Evolutionary conservation across 2,888 invertebrate genomes (phyloP).

Genomic region (Callyntrura guangdongensis): DNA sequence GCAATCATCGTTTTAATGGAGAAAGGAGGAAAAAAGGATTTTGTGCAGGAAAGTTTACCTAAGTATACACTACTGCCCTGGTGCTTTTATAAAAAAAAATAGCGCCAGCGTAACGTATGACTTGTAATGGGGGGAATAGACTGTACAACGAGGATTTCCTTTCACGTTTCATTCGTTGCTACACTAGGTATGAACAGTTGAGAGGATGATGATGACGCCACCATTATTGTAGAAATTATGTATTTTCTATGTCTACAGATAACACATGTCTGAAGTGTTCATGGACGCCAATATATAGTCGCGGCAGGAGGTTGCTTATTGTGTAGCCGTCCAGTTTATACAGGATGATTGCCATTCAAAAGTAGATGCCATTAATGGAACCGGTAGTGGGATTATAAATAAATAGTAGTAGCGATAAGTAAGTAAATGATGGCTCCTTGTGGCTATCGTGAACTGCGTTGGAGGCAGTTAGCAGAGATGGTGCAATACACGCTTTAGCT

Average conservation of each 20-base stretch:
- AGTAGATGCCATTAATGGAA: not conserved
- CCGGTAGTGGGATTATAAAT: not conserved
- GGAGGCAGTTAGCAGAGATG: not conserved
- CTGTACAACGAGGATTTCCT: conserved; percentile 49
- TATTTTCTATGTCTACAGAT: not conserved
- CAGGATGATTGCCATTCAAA: conserved; percentile 11
- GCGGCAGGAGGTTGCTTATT: too few species aligned
- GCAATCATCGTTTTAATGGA: conserved; percentile 62
- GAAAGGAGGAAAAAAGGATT: conserved; percentile 34
- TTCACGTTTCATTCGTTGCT: conserved; percentile 64
- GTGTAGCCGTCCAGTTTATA: not conserved
- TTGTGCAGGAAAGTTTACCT: conserved; percentile 17
- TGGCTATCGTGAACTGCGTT: not conserved
- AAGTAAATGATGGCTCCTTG: conserved; percentile 5
- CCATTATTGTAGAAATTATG: conserved; percentile 62
- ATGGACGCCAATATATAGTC: not conserved
- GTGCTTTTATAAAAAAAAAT: not conserved
- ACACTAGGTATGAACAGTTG: not conserved
- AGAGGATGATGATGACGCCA: conserved; percentile 17
- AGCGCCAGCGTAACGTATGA: not conserved
- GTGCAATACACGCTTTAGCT: not conserved
- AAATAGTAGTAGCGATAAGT: conserved; percentile 26
- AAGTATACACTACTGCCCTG: not conserved
- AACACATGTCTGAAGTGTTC: conserved; percentile 39
- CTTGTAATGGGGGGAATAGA: not conserved